A percentile compares a stretch with the other conserved stretches of the same genome.
These are phyloP conservation scores for Exaiptasia diaphana DNA, from an alignment of 64 coral and sea anemone genomes.

Conservation along the genomic window DNA sequence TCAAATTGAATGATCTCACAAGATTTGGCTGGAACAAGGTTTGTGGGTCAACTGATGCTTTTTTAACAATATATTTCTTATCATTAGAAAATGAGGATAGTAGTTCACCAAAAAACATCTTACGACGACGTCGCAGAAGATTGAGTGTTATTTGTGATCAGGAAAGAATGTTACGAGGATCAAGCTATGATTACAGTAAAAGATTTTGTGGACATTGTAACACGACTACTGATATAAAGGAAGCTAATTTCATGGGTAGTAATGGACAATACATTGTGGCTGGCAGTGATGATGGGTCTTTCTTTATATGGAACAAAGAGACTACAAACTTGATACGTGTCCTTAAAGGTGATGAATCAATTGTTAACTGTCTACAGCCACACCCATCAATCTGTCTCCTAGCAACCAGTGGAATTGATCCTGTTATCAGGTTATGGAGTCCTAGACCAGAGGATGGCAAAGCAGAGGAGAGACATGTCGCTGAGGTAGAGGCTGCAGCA, in stretches of 20 bases:
- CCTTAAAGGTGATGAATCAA: constrained; percentile 93
- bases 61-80: no score
- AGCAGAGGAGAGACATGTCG: constrained; percentile 57
- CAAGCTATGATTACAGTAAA: constrained; percentile 65
- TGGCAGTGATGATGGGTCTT: constrained; percentile 97
- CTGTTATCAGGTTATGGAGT: constrained; percentile 88
- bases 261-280: constrained; percentile 95
- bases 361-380: constrained; percentile 97
- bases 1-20: no score
- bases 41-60: no score
- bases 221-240: constrained; percentile 97
- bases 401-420: constrained; percentile 99
- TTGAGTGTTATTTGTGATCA: constrained; percentile 76
- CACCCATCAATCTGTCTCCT: constrained; percentile 83
- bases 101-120: no score
- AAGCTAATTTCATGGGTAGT: constrained; percentile 93
- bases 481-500: constrained; percentile 86
- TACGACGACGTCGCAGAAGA: constrained; percentile 51
- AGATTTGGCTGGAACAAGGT: no score
- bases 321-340: constrained; percentile 92
- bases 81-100: no score
- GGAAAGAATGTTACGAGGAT: constrained; percentile 60
- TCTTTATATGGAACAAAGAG: constrained; percentile 90
- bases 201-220: constrained; percentile 98
- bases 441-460: constrained; percentile 61